These are phyloP conservation scores for Monopterus albus DNA, from an alignment of 2,113 vertebrate genomes.

Conservation along the genomic window DNA sequence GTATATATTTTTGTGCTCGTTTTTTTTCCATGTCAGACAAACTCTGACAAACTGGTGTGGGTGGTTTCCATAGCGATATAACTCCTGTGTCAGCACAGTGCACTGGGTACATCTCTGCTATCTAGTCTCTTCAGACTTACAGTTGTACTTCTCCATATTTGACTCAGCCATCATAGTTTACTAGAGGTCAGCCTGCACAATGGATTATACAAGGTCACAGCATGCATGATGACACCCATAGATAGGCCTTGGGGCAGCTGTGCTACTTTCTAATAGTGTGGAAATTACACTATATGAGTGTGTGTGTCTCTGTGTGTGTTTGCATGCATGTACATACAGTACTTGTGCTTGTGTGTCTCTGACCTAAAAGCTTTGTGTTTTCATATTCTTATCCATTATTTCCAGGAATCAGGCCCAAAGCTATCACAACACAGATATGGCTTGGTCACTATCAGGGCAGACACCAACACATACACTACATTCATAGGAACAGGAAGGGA, in stretches of 20 bases:
- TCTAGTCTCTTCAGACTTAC: constrained; percentile 24
- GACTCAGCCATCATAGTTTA: constrained; percentile 12
- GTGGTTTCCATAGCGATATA: constrained; percentile 71
- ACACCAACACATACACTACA: constrained; percentile 31
- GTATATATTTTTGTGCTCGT: constrained; percentile 29
- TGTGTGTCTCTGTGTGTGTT: neutral
- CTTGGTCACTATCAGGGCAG: constrained; percentile 25
- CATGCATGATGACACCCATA: neutral
- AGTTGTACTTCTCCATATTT: constrained; percentile 21
- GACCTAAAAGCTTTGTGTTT: constrained; percentile 44
- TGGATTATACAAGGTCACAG: constrained; percentile 23
- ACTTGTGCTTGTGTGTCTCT: constrained; percentile 5
- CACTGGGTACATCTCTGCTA: constrained; percentile 25
- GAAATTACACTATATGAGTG: neutral
- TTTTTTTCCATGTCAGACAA: constrained; percentile 42
- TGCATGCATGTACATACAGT: neutral
- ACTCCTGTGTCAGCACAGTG: constrained; percentile 21
- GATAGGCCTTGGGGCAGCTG: neutral
- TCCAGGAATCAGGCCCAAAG: constrained; percentile 66
- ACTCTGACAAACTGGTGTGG: constrained; percentile 49
- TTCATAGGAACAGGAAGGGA: constrained; percentile 69
- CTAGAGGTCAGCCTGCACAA: constrained; percentile 17
- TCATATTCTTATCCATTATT: constrained; percentile 61
- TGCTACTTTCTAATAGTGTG: constrained; percentile 5
- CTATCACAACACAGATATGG: constrained; percentile 72